Conservation (phyloP, 2,888 invertebrate species). For the Pandemis heparana region DNA sequence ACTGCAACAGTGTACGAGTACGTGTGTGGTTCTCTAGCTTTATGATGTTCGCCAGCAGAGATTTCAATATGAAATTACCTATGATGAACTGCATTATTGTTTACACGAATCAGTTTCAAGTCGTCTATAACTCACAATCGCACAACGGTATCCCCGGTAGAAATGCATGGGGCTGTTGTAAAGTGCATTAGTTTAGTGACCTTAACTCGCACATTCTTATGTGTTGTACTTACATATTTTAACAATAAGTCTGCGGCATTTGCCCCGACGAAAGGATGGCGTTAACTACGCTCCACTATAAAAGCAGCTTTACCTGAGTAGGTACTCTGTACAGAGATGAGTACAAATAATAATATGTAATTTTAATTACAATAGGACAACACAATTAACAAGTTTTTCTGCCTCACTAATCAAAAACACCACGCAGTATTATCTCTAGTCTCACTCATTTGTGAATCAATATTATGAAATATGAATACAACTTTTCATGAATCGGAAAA, state of each 20-base stretch:
- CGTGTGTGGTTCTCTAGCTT: conserved; percentile 43
- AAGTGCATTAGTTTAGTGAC: neutral
- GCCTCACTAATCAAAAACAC: no score
- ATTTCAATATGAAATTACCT: neutral
- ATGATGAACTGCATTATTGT: neutral
- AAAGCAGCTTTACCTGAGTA: neutral
- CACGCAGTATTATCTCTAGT: no score
- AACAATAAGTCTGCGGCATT: neutral
- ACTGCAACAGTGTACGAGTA: conserved; percentile 41
- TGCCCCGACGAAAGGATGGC: neutral
- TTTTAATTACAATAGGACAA: no score
- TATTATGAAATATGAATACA: no score
- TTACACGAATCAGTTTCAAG: neutral
- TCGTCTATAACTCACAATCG: neutral
- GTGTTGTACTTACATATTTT: neutral
- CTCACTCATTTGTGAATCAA: no score
- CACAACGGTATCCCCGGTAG: neutral
- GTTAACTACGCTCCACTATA: neutral
- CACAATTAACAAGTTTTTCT: no score
- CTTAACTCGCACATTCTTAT: neutral
- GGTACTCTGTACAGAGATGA: neutral
- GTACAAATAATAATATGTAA: no score
- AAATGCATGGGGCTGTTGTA: neutral
- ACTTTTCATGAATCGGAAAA: no score
- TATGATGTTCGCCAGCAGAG: neutral